phyloP scores from a whole-genome alignment of 1,140 invertebrate species.

The Glomeris maerens region DNA sequence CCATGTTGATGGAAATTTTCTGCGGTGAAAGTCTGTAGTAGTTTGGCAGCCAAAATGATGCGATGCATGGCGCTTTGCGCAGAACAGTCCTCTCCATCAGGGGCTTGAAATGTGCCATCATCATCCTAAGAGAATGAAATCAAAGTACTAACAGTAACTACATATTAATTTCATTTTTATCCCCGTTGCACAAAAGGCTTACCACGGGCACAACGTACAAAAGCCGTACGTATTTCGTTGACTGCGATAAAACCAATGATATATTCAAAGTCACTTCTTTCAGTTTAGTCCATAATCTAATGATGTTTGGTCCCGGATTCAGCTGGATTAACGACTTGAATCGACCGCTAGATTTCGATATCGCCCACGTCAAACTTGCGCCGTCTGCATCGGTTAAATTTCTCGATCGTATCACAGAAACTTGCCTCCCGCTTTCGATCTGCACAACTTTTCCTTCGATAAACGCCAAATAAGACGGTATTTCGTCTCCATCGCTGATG shows the following conservation, averaged over 20 bases:
- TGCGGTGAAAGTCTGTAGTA: slow-evolving; percentile 72
- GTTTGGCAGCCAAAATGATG: slow-evolving; percentile 57
- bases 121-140: no score
- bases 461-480: not conserved
- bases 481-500: no score
- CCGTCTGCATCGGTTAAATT: not conserved
- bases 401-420: not conserved
- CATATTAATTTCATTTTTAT: no score
- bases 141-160: no score
- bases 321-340: not conserved
- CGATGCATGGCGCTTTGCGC: slow-evolving; percentile 56
- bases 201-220: not conserved
- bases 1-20: slow-evolving; percentile 74
- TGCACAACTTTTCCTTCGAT: not conserved
- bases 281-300: not conserved
- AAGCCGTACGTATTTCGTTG: not conserved
- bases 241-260: not conserved
- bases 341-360: not conserved
- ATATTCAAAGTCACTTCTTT: not conserved
- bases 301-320: not conserved
- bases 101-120: slow-evolving; percentile 65
- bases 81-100: slow-evolving; percentile 47
- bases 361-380: not conserved
- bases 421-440: not conserved
- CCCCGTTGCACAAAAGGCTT: no score